phyloP scores from a whole-genome alignment of 2,113 vertebrate genomes.

The Phaethornis superciliosus region DNA sequence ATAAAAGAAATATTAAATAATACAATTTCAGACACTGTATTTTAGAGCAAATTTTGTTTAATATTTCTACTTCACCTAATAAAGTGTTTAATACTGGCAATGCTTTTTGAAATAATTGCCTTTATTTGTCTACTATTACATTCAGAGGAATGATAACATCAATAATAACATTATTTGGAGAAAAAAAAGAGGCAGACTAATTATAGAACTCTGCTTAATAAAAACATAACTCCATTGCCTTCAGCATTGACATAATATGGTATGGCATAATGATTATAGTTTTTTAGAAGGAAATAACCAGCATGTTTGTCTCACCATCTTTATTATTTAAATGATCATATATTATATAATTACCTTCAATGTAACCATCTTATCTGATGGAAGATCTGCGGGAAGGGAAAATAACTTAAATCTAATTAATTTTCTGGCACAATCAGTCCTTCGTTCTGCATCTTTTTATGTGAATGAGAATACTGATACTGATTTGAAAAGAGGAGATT shows the following conservation, averaged over 20 bases:
- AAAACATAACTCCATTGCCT: constrained; percentile 24
- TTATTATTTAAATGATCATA: constrained; percentile 54
- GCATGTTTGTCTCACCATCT: constrained; percentile 31
- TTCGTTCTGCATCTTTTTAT: constrained; percentile 26
- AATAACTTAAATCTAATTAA: constrained; percentile 46
- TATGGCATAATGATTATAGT: not conserved
- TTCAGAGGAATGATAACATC: constrained; percentile 31
- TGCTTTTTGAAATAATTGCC: constrained; percentile 22
- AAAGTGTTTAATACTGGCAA: not conserved
- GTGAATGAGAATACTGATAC: constrained; percentile 11
- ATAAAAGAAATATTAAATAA: not conserved
- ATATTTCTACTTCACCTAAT: not conserved
- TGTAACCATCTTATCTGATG: constrained; percentile 22
- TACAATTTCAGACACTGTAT: not conserved
- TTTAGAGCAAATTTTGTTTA: not conserved
- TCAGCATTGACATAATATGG: constrained; percentile 35
- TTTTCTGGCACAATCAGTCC: constrained; percentile 20
- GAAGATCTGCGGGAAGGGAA: constrained; percentile 21
- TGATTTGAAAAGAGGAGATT: not conserved
- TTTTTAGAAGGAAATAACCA: constrained; percentile 33
- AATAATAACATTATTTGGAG: constrained; percentile 21
- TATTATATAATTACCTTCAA: constrained; percentile 41
- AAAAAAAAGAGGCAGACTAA: constrained; percentile 41
- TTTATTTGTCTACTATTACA: constrained; percentile 45
- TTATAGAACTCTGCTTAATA: constrained; percentile 37